phyloP scores from a whole-genome alignment of 2,888 invertebrate genomes.

The Parascotia fuliginaria region DNA sequence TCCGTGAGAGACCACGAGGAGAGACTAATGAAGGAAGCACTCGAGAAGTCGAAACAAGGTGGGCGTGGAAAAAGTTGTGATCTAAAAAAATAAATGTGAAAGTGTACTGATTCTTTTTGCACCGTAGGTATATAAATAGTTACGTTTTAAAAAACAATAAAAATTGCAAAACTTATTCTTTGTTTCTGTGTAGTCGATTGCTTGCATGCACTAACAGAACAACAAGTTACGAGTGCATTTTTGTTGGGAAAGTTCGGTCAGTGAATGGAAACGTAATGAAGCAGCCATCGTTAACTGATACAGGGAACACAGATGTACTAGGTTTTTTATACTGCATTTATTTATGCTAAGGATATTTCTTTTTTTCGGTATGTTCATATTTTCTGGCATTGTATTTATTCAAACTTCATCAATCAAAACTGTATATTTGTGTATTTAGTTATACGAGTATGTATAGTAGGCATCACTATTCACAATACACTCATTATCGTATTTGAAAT shows the following conservation, averaged over 20 bases:
- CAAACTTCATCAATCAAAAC: too few species aligned
- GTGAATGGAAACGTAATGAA: constrained; percentile 38
- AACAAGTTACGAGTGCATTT: constrained; percentile 34
- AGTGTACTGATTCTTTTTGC: constrained; percentile 33
- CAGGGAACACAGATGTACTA: background rate
- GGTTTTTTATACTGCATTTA: background rate
- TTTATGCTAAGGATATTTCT: constrained; percentile 13
- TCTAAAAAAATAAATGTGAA: constrained; percentile 20
- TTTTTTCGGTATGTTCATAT: constrained; percentile 26
- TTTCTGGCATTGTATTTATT: constrained; percentile 12
- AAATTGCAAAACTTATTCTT: constrained; percentile 56
- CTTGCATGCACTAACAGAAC: constrained; percentile 33
- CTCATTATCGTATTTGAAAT: background rate
- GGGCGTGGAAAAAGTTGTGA: constrained; percentile 74
- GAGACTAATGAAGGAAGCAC: constrained; percentile 88
- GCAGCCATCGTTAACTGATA: constrained; percentile 7
- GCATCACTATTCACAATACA: background rate
- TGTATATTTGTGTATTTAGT: background rate
- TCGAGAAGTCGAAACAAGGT: constrained; percentile 89
- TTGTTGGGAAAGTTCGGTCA: constrained; percentile 44
- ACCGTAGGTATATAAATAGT: constrained; percentile 49
- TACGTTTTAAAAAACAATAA: constrained; percentile 55
- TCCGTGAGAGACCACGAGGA: constrained; percentile 87
- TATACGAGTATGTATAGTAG: background rate
- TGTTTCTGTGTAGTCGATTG: constrained; percentile 46